Evolutionary conservation across 2,113 vertebrate species (phyloP).

Genomic region (Gnathonemus longibarbis): DNA sequence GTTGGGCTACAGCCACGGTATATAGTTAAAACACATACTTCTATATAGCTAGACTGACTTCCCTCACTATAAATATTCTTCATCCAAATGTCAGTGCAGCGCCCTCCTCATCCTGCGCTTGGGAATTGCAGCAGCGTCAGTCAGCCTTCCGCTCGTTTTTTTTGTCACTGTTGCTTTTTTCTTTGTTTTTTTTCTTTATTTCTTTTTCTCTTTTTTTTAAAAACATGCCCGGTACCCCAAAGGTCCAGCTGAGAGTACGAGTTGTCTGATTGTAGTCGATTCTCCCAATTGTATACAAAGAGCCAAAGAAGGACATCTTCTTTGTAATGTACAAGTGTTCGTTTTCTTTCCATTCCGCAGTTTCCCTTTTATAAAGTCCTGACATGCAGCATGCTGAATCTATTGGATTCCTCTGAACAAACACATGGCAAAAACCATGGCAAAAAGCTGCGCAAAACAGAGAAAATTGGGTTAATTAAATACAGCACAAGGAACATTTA

Average conservation of each 20-base stretch:
- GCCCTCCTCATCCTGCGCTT: conserved; percentile 45
- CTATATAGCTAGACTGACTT: conserved; percentile 59
- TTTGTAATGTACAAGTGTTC: conserved; percentile 41
- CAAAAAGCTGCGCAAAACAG: conserved; percentile 69
- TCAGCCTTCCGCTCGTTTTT: conserved; percentile 21
- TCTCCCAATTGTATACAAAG: conserved; percentile 39
- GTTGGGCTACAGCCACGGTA: conserved; percentile 47
- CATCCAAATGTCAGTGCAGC: conserved; percentile 69
- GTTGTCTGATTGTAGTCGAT: conserved; percentile 49
- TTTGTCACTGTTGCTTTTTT: conserved; percentile 30
- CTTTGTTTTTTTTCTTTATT: conserved; percentile 25
- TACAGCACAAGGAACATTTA: not conserved
- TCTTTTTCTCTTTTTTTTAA: not conserved
- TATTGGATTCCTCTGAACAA: conserved; percentile 94
- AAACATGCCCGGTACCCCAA: conserved; percentile 68
- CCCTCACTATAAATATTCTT: conserved; percentile 69
- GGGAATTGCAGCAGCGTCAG: conserved; percentile 34
- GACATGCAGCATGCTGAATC: conserved; percentile 31
- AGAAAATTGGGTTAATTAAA: not conserved
- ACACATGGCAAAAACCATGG: conserved; percentile 96
- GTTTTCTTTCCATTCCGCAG: conserved; percentile 35
- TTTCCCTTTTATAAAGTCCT: conserved; percentile 53
- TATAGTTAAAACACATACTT: conserved; percentile 49
- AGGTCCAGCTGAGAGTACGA: conserved; percentile 83
- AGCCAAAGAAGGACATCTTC: conserved; percentile 57